Percentiles rank a stretch among this genome's conserved stretches.
phyloP scores from a whole-genome alignment of 23 tunicate genomes.

The Ciona savignyi region DNA sequence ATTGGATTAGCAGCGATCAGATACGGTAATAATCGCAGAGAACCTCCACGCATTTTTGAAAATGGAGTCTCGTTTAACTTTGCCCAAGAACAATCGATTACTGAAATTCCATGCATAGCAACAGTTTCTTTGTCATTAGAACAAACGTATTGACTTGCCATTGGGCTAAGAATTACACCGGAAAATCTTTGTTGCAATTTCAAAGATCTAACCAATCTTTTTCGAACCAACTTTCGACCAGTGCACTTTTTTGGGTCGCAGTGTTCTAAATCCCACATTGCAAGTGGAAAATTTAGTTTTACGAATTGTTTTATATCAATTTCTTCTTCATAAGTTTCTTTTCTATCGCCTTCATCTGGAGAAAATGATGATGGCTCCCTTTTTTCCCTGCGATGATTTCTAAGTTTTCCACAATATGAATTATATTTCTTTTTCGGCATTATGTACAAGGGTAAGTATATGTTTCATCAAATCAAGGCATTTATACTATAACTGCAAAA shows the following conservation, averaged over 20 bases:
- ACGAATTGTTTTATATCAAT: no score
- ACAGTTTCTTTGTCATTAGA: conserved; percentile 51
- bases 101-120: conserved; percentile 50
- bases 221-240: conserved; percentile 81
- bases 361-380: no score
- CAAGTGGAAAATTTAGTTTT: conserved; percentile 27
- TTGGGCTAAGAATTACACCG: conserved; percentile 82
- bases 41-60: conserved; percentile 92
- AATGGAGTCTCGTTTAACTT: conserved; percentile 92
- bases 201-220: conserved; percentile 36
- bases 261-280: conserved; percentile 98
- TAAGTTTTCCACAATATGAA: no score
- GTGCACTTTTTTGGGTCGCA: conserved; percentile 98
- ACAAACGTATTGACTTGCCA: conserved; percentile 73
- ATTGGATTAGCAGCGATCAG: conserved; percentile 88
- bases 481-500: no score
- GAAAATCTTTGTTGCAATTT: conserved; percentile 77
- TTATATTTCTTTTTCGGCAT: no score
- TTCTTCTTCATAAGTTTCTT: no score
- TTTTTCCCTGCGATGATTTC: no score
- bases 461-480: no score
- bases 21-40: conserved; percentile 73
- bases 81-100: conserved; percentile 99
- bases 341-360: no score
- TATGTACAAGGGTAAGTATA: no score